Percentiles rank a stretch among this genome's conserved stretches.
Conservation (phyloP, 2,888 invertebrate species). For the Stratiomys singularior region DNA sequence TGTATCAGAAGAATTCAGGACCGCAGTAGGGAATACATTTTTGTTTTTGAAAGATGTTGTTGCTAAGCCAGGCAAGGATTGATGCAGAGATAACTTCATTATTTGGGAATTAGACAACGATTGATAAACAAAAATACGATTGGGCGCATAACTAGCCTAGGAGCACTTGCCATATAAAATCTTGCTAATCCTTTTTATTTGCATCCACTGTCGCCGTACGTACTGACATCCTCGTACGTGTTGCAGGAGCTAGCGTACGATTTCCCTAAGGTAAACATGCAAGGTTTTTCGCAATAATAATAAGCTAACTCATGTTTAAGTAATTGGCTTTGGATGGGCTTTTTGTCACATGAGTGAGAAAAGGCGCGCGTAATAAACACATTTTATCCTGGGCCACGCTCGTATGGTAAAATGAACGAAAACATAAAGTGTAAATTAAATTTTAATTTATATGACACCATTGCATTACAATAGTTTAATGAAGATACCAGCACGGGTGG, state of each 20-base stretch:
- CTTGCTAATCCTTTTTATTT: too few species aligned
- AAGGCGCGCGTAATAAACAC: neutral
- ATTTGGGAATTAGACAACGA: too few species aligned
- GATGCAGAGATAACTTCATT: too few species aligned
- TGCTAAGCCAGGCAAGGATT: too few species aligned
- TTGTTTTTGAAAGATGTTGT: too few species aligned
- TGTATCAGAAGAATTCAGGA: too few species aligned
- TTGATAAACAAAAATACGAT: too few species aligned
- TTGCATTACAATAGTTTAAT: slow-evolving; percentile 13
- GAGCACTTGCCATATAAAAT: too few species aligned
- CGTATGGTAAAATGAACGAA: neutral
- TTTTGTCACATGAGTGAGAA: neutral
- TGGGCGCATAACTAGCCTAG: too few species aligned
- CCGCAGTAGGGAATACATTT: too few species aligned
- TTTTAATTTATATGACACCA: slow-evolving; percentile 19
- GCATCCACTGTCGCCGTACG: neutral
- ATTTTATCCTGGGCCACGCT: neutral
- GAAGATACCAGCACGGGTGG: neutral
- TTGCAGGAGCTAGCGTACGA: neutral
- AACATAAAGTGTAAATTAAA: slow-evolving; percentile 34
- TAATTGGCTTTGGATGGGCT: slow-evolving; percentile 32
- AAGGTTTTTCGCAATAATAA: slow-evolving; percentile 39
- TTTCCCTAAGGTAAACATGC: slow-evolving; percentile 45
- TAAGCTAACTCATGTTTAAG: slow-evolving; percentile 27
- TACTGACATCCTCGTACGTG: neutral